These are phyloP conservation scores for Equus quagga DNA, from an alignment of 2,113 vertebrate genomes.

Conservation along the genomic window DNA sequence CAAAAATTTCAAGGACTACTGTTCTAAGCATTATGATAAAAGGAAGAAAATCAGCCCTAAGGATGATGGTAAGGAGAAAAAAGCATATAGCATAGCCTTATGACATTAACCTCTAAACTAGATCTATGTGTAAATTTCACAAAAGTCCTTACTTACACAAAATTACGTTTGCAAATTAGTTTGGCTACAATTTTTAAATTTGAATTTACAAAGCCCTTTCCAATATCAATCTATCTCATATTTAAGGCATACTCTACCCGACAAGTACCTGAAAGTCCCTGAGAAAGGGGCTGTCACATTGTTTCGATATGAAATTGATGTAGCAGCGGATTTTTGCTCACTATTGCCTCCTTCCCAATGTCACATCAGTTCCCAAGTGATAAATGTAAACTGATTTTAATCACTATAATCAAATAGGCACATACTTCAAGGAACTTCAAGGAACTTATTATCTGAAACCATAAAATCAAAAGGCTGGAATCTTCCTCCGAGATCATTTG, in stretches of 20 bases:
- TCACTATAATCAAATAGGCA: constrained; percentile 59
- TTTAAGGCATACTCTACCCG: not conserved
- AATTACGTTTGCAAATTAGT: constrained; percentile 17
- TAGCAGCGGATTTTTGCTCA: not conserved
- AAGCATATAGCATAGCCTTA: not conserved
- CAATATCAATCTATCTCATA: not conserved
- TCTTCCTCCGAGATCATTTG: constrained; percentile 59
- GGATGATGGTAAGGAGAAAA: not conserved
- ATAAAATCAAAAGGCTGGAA: constrained; percentile 59
- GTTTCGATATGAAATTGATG: constrained; percentile 52
- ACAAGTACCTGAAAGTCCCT: not conserved
- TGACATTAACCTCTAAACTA: not conserved
- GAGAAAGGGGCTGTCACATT: constrained; percentile 40
- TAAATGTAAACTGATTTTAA: constrained; percentile 68
- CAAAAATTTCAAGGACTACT: not conserved
- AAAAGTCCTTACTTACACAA: not conserved
- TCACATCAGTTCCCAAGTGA: constrained; percentile 55
- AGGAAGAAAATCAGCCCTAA: not conserved
- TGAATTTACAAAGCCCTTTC: not conserved
- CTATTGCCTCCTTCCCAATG: not conserved
- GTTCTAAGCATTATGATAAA: not conserved
- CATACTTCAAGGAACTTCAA: constrained; percentile 71
- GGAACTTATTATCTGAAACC: constrained; percentile 71
- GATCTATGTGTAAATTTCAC: not conserved
- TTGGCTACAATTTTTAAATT: not conserved